phyloP scores from a whole-genome alignment of 2,797 vertebrate species.

The Otolemur crassicaudatus region DNA sequence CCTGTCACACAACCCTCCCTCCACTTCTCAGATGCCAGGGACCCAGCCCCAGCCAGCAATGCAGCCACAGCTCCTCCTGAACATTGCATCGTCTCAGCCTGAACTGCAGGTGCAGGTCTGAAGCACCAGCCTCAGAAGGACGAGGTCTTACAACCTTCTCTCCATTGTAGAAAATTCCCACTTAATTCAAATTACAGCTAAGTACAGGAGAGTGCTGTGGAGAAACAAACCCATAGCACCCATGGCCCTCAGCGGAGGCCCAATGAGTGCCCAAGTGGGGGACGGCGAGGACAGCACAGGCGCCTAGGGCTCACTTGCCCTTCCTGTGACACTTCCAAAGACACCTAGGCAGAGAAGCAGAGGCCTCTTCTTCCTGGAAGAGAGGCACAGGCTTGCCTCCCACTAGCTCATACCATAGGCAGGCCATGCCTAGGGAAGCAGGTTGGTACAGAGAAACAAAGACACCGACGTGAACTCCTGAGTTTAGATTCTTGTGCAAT shows the following conservation, averaged over 20 bases:
- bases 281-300: background rate
- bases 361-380: background rate
- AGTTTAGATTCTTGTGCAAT: background rate
- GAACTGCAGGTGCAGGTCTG: background rate
- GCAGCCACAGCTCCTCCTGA: background rate
- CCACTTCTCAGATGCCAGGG: background rate
- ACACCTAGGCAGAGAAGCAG: background rate
- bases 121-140: too few relatives aligned
- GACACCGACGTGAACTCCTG: background rate
- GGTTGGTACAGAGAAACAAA: too few relatives aligned
- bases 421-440: background rate
- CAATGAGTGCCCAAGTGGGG: background rate
- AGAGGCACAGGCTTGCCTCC: background rate
- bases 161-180: background rate
- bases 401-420: background rate
- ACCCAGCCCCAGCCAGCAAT: accelerated
- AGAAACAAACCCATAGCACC: background rate
- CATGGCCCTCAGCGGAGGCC: too few relatives aligned
- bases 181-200: background rate
- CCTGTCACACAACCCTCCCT: background rate
- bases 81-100: background rate
- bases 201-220: background rate
- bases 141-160: background rate
- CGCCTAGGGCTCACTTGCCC: background rate
- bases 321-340: background rate